These are phyloP conservation scores for Bos javanicus DNA, from an alignment of 2,113 vertebrate genomes.

Conservation along the genomic window DNA sequence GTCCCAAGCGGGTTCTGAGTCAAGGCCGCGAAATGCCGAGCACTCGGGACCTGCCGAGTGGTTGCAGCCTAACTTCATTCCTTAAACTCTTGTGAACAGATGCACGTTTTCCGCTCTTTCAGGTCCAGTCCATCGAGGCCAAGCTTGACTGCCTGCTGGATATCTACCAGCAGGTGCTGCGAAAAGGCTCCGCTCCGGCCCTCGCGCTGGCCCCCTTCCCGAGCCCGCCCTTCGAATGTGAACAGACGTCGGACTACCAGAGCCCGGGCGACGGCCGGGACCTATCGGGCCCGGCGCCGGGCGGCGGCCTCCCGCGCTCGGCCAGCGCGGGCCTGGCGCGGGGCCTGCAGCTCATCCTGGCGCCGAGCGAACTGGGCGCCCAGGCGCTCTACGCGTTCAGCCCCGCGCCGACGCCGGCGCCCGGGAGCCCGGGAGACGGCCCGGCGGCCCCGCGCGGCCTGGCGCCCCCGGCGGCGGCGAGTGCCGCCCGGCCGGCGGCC, in stretches of 20 bases:
- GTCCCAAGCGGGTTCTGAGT: neutral
- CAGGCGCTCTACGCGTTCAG: slow-evolving; percentile 90
- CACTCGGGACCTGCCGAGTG: neutral
- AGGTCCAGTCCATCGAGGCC: slow-evolving; percentile 98
- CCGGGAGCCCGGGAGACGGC: slow-evolving; percentile 82
- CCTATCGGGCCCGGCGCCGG: slow-evolving; percentile 87
- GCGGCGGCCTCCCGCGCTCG: slow-evolving; percentile 85
- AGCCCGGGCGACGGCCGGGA: slow-evolving; percentile 92
- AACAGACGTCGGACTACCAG: slow-evolving; percentile 95
- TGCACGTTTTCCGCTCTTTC: neutral
- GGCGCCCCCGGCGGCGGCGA: slow-evolving; percentile 76
- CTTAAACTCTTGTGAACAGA: neutral
- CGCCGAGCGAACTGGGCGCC: slow-evolving; percentile 89
- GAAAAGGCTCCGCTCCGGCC: slow-evolving; percentile 91
- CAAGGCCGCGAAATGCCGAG: neutral
- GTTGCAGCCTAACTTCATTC: neutral
- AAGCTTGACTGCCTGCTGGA: slow-evolving; percentile 96
- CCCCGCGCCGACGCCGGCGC: slow-evolving; percentile 86
- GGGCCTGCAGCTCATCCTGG: slow-evolving; percentile 92
- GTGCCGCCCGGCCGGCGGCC: slow-evolving; percentile 74
- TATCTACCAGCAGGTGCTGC: slow-evolving; percentile 94
- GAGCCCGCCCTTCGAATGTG: slow-evolving; percentile 92
- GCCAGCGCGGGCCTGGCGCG: slow-evolving; percentile 90
- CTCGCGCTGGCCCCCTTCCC: slow-evolving; percentile 91
- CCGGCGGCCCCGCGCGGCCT: slow-evolving; percentile 66